These are phyloP conservation scores for Astreopora myriophthalma DNA, from an alignment of 64 coral and sea anemone genomes.

Conservation along the genomic window DNA sequence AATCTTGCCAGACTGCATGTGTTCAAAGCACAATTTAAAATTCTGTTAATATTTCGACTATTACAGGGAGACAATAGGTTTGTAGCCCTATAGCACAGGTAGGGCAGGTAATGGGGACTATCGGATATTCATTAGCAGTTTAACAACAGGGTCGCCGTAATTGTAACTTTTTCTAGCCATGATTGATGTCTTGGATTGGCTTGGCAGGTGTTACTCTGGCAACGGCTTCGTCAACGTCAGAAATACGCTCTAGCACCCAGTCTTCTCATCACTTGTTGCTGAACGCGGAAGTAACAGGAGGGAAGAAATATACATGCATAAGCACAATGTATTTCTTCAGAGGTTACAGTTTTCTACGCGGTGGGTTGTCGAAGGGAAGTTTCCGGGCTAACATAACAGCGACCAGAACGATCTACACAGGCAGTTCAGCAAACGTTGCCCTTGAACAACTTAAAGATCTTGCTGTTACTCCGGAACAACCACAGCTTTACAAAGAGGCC, in stretches of 20 bases:
- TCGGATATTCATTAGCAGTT: too few species aligned
- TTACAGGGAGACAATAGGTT: too few species aligned
- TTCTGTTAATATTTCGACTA: too few species aligned
- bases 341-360: slow-evolving; percentile 28
- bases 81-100: too few species aligned
- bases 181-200: too few species aligned
- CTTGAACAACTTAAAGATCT: slow-evolving; percentile 71
- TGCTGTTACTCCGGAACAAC: slow-evolving; percentile 72
- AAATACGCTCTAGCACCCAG: neutral
- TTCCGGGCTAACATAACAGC: neutral
- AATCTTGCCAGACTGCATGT: too few species aligned
- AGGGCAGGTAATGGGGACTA: too few species aligned
- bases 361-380: neutral
- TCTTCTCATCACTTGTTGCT: neutral
- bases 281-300: neutral
- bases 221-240: neutral
- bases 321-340: slow-evolving; percentile 30
- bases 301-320: neutral
- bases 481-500: slow-evolving; percentile 70
- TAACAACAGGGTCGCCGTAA: too few species aligned
- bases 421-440: slow-evolving; percentile 8
- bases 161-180: too few species aligned
- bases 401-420: neutral
- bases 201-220: too few species aligned
- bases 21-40: too few species aligned